These are phyloP conservation scores for Proisotoma minuta DNA, from an alignment of 2,888 invertebrate genomes.

Conservation along the genomic window DNA sequence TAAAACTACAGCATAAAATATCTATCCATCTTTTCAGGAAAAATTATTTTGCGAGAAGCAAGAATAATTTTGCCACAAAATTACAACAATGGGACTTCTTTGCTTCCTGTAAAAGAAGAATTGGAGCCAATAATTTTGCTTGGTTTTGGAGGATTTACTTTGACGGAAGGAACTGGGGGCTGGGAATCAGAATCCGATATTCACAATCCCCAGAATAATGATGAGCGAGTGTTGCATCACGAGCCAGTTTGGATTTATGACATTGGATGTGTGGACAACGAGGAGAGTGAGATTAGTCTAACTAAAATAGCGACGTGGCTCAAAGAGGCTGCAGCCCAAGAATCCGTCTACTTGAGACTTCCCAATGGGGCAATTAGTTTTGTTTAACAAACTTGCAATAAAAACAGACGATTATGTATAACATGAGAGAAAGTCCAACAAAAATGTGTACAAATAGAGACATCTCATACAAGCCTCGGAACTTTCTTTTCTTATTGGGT, in stretches of 20 bases:
- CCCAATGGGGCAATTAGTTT: constrained; percentile 10
- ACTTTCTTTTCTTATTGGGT: too few relatives aligned
- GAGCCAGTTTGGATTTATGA: constrained; percentile 12
- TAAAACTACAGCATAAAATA: too few relatives aligned
- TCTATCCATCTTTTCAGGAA: too few relatives aligned
- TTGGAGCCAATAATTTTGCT: background rate
- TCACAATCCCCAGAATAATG: background rate
- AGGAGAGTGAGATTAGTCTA: background rate
- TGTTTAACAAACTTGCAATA: constrained; percentile 7
- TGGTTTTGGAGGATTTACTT: constrained; percentile 7
- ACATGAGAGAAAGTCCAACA: too few relatives aligned
- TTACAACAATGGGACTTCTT: constrained; percentile 6
- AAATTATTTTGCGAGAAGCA: constrained; percentile 11
- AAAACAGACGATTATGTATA: too few relatives aligned
- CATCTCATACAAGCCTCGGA: too few relatives aligned
- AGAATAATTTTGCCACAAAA: constrained; percentile 13
- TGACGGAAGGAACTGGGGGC: constrained; percentile 4
- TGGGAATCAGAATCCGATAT: constrained; percentile 7
- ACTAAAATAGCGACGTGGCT: constrained; percentile 6
- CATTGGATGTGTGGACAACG: background rate
- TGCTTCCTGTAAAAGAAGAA: background rate
- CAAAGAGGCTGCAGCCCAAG: background rate
- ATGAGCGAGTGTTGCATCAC: too few relatives aligned
- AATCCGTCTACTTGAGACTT: constrained; percentile 9
- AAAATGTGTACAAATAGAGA: too few relatives aligned